phyloP scores from a whole-genome alignment of 37 sponge, comb jelly and placozoan genomes.

The Theonella swinhoei region DNA sequence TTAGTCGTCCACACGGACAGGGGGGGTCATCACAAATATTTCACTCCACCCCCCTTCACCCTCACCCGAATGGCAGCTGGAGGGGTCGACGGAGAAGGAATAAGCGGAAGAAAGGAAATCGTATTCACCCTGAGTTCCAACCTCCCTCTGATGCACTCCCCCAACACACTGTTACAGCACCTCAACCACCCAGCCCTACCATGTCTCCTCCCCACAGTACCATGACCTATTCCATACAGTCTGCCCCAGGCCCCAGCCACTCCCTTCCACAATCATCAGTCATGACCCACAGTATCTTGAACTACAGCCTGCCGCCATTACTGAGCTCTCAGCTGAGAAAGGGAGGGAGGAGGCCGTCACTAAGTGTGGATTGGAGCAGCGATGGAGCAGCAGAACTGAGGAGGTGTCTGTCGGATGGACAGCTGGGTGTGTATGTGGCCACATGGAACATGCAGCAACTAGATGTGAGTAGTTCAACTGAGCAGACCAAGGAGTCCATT shows the following conservation, averaged over 20 bases:
- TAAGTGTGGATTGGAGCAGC: conserved; percentile 29
- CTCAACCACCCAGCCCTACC: not conserved
- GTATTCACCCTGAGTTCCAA: no score
- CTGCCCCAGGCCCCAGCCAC: no score
- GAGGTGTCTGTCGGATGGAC: conserved; percentile 67
- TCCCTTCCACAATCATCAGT: not conserved
- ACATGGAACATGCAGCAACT: conserved; percentile 91
- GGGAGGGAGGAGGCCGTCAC: conserved; percentile 37
- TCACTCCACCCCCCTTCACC: no score
- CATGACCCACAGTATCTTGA: not conserved
- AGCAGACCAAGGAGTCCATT: no score
- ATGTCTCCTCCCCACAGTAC: not conserved
- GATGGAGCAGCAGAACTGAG: conserved; percentile 32
- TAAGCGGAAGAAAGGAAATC: no score
- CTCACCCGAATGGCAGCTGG: no score
- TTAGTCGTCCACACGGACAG: no score
- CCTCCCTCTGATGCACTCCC: no score
- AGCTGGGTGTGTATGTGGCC: conserved; percentile 61
- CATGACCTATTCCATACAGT: not conserved
- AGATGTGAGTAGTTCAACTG: conserved; percentile 57
- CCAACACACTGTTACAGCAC: not conserved
- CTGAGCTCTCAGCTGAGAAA: conserved; percentile 45
- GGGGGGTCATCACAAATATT: no score
- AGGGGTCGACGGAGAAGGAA: no score
- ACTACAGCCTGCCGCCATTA: conserved; percentile 39